Evolutionary conservation across 2,888 invertebrate genomes (phyloP), one percentile per base, ranked within the genome.

Genomic region (Sinodicranocentrus sp.): DNA sequence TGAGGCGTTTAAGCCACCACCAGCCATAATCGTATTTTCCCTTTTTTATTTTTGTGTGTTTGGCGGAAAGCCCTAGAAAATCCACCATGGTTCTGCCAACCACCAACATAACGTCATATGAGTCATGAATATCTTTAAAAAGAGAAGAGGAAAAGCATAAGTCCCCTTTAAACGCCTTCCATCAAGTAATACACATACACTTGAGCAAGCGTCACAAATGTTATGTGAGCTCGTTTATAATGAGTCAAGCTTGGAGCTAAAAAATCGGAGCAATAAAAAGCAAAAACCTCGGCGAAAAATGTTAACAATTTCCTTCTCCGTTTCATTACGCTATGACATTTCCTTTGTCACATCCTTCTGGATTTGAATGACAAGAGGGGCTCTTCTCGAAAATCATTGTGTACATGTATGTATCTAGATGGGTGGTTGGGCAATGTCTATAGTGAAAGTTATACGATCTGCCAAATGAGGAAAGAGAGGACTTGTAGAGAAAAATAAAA

Each of bases 281-380:
- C 23, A 59, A 23, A 70, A 44, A 52, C 25, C 33, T 17, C 43
- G 26, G 48, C 10, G 17, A 67, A 67, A 78, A 52, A 61, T 78
- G 28, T 71, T 78, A 78, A 78, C 78, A 78, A 78, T 78, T 78
- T 78, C 61, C 78, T 48, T 75, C 65, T 70, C 61, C 61, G 59
- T 78, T 78, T 78, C 70, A 78, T 78, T 78, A 61, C 63, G 59
- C 78, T n/a, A 71, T 61, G 52, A 65, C 79, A 80, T 72, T 80
- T 80, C 79, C 57, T 70, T 65, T 78, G 67, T 33, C 71, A 72
- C 72, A 80, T 80, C 72, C 72, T 39, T 80, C 79, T 54, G 65
- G 72, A 80, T 80, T 80, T 80, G 71, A 80, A 71, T 80, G 65
- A 79, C 70, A 79, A 48, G 79, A 44, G 26, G 52, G 25, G 25